Conservation (phyloP, 2,797 vertebrate species). For the Tenualosa thibaudeaui region DNA sequence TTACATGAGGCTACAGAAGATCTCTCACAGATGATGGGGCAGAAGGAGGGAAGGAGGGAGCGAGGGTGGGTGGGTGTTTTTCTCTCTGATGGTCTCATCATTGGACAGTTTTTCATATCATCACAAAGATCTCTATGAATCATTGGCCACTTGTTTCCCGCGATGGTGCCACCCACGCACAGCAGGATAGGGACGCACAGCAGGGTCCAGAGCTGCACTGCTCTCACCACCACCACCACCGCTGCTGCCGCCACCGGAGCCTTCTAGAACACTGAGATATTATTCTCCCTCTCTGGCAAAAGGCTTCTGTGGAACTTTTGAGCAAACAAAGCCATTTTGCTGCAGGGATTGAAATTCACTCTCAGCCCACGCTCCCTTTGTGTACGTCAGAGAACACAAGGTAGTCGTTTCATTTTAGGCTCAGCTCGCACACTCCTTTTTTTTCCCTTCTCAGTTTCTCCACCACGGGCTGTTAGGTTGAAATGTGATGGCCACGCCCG, state of each 20-base stretch:
- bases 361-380: slow-evolving; percentile 14
- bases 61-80: background rate
- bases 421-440: background rate
- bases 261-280: slow-evolving; percentile 50
- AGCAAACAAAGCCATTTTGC: slow-evolving; percentile 47
- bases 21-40: slow-evolving; percentile 32
- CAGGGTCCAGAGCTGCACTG: slow-evolving; percentile 26
- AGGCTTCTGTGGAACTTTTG: slow-evolving; percentile 45
- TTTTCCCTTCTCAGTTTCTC: background rate
- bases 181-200: slow-evolving; percentile 43
- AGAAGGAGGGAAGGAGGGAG: slow-evolving; percentile 43
- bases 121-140: slow-evolving; percentile 46
- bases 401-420: background rate
- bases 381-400: background rate
- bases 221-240: background rate
- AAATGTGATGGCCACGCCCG: background rate
- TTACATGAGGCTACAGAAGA: slow-evolving; percentile 25
- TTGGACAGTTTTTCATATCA: slow-evolving; percentile 38
- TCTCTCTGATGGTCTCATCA: slow-evolving; percentile 46
- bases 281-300: slow-evolving; percentile 53
- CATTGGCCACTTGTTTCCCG: slow-evolving; percentile 51
- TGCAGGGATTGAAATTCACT: slow-evolving; percentile 43
- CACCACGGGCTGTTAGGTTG: background rate
- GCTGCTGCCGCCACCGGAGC: slow-evolving; percentile 33
- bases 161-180: slow-evolving; percentile 55